Evolutionary conservation across 2,113 vertebrate species (phyloP), one percentile per base, ranked within the genome.

Genomic region (Entosphenus tridentatus): DNA sequence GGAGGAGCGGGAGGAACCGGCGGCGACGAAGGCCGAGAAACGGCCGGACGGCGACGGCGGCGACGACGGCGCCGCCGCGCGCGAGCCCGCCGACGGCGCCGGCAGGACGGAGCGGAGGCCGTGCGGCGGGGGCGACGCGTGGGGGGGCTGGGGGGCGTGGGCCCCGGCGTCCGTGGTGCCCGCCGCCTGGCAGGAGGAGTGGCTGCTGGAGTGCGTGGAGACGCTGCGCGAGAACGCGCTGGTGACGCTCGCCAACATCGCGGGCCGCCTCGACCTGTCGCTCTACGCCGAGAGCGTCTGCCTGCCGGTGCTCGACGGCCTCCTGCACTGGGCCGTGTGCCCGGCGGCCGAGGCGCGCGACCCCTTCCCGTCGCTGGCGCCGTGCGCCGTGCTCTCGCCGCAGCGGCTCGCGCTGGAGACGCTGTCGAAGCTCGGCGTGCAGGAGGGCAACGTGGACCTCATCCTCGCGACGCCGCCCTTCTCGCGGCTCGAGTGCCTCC

Each of bases 151-250:
- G 21, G 39, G 39, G 39, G 39, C 39, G 6, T 39, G 39, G 39
- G 39, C 39, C 39, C 39, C 39, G 39, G n/a, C 62, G 8, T 65
- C 62, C 62, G 10, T 65, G n/a, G 62, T 16, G 8, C 62, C 62
- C 10, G 21, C n/a, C 62, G n/a, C n/a, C 62, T 65, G 62, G 62
- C 87, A 85, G 77, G 88, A 91, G 55, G 92, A 96, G 77, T 97
- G 93, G 93, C 96, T 90, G 92, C 96, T 91, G 92, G 93, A 98
- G 85, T 96, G 90, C 81, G 81, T 96, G 83, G 89, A 89, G 79
- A 83, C 90, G 76, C 85, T 98, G 74, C 84, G 92, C 72, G 93
- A 98, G 78, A 98, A 98, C 74, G 89, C 89, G 2, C 77, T 98
- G 82, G 93, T 98, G 78, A 98, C 92, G 1, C 78, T 98, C 76